These are phyloP conservation scores for Cavia porcellus DNA, from an alignment of 2,113 vertebrate genomes.

Conservation along the genomic window DNA sequence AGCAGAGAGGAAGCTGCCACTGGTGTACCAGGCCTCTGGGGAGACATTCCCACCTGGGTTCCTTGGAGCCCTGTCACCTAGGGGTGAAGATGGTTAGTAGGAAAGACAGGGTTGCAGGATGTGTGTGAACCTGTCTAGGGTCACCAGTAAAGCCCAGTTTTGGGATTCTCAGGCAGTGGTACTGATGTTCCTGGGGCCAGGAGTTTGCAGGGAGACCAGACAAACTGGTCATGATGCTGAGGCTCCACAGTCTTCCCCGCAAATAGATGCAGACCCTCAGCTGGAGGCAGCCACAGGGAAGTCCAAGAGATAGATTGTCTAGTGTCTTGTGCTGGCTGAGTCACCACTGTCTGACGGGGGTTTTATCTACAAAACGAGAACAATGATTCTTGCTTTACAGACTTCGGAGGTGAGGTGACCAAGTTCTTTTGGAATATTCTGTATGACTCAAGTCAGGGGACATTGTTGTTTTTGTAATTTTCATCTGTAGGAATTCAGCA, in stretches of 20 bases:
- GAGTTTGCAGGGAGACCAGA: too few species aligned
- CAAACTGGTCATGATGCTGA: too few species aligned
- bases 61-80: too few species aligned
- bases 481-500: not conserved
- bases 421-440: not conserved
- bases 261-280: fast-evolving
- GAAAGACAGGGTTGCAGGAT: fast-evolving
- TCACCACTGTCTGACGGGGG: too few species aligned
- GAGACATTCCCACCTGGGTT: fast-evolving
- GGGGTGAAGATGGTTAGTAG: fast-evolving
- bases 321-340: not conserved
- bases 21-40: fast-evolving
- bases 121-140: fast-evolving
- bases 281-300: fast-evolving
- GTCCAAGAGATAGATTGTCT: not conserved
- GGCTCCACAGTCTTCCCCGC: fast-evolving
- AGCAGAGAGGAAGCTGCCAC: fast-evolving
- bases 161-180: not conserved
- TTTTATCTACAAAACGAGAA: not conserved
- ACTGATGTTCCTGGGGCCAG: not conserved
- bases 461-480: not conserved
- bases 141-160: fast-evolving
- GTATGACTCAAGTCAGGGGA: not conserved
- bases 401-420: not conserved
- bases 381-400: not conserved